Base-by-base conservation (phyloP, 2,113 vertebrate species). In the Hemibagrus wyckioides region DNA sequence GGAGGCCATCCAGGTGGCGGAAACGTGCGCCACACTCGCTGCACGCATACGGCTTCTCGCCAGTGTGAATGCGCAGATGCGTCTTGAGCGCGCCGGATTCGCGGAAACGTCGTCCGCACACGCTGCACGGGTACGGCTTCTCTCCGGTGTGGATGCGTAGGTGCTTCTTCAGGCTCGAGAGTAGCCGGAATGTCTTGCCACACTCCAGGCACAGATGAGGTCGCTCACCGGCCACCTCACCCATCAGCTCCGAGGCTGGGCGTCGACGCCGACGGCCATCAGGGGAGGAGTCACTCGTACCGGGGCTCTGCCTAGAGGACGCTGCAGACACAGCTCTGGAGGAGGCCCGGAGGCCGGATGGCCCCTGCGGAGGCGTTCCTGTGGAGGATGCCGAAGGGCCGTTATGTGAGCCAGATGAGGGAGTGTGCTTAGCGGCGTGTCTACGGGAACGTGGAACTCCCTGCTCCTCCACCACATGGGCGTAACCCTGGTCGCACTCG, bases 161-260 rank as follows among this genome's bases (percentile, higher is more conserved):
- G 92, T 96, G 95, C 88, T 96, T 96, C 92, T 96, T 96, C 89
- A 96, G 87, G 89, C 95, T 96, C 86, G 95, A 96, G 86, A 96
- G 95, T 69, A 96, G 90, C 10, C 95, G 95, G 92, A 96, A 96
- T 0, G 95, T 95, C 88, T 96, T 96, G 9, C 95, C 95, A 1
- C 95, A 96, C 90, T 96, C 95, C 83, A 96, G 87, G 89, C 95
- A 96, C 85, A 95, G 94, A 50, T 96, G 95, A 0, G 95, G 95
- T 0, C 95, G 94, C 23, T 95, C 95, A 15, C 77, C 82, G 0
- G 93, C 69, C 23, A 92, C 90, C 30, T 94, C 94, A 8, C 48
- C 91, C 0, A 85, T 89, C 0, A 92, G 52, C 84, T 93, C 94
- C 0, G 92, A 50, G 1, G 80, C 89, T 0, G 93, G 93, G 0